A percentile compares a stretch with the other conserved stretches of the same genome.
phyloP scores from a whole-genome alignment of 2,797 vertebrate genomes.

The Sciurus vulgaris region DNA sequence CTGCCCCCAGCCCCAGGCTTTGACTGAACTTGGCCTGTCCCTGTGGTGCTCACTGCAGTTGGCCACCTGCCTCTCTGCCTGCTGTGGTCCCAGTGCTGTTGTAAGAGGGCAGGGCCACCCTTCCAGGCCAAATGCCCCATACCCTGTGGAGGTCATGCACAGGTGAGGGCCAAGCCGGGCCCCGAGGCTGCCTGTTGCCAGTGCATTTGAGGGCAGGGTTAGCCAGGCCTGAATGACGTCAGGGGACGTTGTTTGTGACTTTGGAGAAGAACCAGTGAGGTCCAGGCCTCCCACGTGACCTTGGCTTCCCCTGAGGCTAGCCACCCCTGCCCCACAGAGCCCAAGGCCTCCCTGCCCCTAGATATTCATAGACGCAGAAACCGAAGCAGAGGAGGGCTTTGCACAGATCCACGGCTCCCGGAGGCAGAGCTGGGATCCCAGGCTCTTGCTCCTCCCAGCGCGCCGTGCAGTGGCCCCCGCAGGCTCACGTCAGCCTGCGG shows the following conservation, averaged over 20 bases:
- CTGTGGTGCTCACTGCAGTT: fast-evolving
- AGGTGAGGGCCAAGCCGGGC: fast-evolving
- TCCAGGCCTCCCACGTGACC: background rate
- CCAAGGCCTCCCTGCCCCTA: background rate
- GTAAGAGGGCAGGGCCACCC: background rate
- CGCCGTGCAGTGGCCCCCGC: no score
- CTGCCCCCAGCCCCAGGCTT: no score
- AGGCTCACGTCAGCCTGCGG: fast-evolving
- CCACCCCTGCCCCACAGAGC: background rate
- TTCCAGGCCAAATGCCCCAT: background rate
- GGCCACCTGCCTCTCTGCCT: background rate
- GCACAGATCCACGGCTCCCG: background rate
- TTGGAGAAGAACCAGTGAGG: background rate
- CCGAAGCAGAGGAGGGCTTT: background rate
- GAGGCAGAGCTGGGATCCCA: background rate
- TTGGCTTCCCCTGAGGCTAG: background rate
- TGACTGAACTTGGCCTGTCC: no score
- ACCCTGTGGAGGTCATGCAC: fast-evolving
- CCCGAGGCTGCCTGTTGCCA: no score
- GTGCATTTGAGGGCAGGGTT: background rate
- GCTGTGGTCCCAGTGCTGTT: no score
- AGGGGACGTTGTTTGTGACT: background rate
- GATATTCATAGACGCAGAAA: background rate
- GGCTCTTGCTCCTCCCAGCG: background rate
- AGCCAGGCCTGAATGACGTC: background rate